Conservation (phyloP, 2,113 vertebrate species). For the Leptobrachium leishanense region DNA sequence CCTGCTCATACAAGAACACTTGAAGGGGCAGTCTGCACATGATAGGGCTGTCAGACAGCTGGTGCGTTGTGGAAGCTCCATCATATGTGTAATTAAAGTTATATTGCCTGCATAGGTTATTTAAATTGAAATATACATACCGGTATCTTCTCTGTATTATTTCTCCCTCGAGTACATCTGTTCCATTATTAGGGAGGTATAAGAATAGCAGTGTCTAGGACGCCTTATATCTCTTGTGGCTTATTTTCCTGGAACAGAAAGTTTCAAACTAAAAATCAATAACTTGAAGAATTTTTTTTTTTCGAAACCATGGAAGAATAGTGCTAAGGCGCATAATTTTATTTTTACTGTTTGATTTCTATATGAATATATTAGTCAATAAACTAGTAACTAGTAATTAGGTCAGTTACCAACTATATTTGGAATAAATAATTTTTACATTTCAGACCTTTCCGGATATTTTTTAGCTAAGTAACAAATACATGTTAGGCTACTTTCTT, state of each 20-base stretch:
- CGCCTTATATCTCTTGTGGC: constrained; percentile 8
- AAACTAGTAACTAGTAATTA: too few relatives aligned
- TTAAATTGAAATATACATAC: not conserved
- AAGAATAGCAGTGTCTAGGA: constrained; percentile 2
- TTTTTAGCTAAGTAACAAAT: too few relatives aligned
- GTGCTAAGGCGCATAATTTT: not conserved
- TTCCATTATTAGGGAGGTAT: not conserved
- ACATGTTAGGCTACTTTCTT: too few relatives aligned
- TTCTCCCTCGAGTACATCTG: not conserved
- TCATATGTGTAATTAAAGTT: too few relatives aligned
- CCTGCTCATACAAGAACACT: too few relatives aligned
- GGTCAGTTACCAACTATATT: too few relatives aligned
- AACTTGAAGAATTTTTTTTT: not conserved
- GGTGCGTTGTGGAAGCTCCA: too few relatives aligned
- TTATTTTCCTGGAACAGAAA: not conserved
- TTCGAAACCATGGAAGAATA: not conserved
- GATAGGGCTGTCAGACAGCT: too few relatives aligned
- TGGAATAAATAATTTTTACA: too few relatives aligned
- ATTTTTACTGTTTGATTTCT: not conserved
- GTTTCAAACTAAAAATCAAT: not conserved
- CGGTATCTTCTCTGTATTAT: not conserved
- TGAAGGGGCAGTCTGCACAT: too few relatives aligned
- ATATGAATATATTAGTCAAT: not conserved
- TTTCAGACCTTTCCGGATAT: too few relatives aligned
- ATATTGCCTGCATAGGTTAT: not conserved